Conservation (phyloP, 2,797 vertebrate species). For the Ciconia nigra region DNA sequence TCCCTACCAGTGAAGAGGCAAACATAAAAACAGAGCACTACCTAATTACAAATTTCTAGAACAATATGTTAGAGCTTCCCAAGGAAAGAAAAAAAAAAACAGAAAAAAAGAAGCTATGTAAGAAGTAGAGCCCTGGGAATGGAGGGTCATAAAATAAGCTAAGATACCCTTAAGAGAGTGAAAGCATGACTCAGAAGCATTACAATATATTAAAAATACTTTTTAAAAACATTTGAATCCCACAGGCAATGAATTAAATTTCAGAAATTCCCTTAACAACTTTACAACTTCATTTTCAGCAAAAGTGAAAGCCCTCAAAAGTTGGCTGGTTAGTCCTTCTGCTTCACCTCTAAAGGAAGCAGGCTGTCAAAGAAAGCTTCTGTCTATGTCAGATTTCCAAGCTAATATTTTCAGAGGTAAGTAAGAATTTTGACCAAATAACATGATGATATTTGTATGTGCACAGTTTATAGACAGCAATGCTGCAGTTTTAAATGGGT, state of each 20-base stretch:
- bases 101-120: no score
- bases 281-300: neutral
- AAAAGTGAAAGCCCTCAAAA: neutral
- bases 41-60: neutral
- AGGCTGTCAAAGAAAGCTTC: neutral
- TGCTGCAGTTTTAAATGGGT: neutral
- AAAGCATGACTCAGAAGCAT: neutral
- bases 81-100: neutral
- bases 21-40: neutral
- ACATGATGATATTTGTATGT: neutral
- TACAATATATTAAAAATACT: neutral
- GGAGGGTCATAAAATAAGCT: neutral
- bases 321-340: neutral
- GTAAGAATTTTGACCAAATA: neutral
- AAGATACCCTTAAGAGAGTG: neutral
- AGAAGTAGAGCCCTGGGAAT: neutral
- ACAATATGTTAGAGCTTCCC: neutral
- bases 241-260: neutral
- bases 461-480: neutral
- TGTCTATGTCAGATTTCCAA: neutral
- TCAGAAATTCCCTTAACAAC: neutral
- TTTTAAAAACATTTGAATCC: neutral
- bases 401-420: neutral
- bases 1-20: neutral
- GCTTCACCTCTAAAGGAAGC: neutral